A percentile compares a stretch with the other conserved stretches of the same genome.
These are phyloP conservation scores for Remorina albescens DNA, from an alignment of 2,797 vertebrate species.

Conservation along the genomic window DNA sequence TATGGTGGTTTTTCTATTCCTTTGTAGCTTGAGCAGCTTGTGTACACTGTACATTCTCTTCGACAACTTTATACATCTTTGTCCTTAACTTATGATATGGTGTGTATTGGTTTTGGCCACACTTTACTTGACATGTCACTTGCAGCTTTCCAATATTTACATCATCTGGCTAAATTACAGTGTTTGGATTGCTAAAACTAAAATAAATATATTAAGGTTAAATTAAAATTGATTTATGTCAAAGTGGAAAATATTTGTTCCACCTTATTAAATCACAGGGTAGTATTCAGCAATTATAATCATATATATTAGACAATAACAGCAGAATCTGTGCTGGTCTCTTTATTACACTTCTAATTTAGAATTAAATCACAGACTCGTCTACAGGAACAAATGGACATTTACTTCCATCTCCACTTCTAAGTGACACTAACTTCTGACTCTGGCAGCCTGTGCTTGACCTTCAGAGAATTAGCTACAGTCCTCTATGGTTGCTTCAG, in stretches of 20 bases:
- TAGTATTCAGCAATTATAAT: no score
- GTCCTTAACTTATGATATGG: background rate
- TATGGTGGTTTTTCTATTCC: conserved; percentile 13
- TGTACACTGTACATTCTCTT: background rate
- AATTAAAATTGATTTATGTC: background rate
- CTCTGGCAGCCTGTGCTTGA: conserved; percentile 17
- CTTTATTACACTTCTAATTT: background rate
- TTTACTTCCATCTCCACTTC: conserved; percentile 7
- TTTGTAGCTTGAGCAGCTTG: conserved; percentile 1
- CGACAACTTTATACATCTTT: background rate
- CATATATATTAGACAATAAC: no score
- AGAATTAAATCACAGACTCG: background rate
- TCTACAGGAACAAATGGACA: background rate
- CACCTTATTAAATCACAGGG: background rate
- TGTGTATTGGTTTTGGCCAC: background rate
- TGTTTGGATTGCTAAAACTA: background rate
- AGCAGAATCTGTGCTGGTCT: background rate
- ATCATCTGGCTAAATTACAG: conserved; percentile 6
- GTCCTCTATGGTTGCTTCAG: conserved; percentile 23
- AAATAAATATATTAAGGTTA: background rate
- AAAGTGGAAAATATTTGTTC: background rate
- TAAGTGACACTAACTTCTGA: conserved; percentile 21
- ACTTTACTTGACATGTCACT: background rate
- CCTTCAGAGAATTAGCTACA: conserved; percentile 41
- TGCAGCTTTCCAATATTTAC: background rate